Base-by-base conservation (phyloP, 2,888 invertebrate genomes). In the Ornithoptera priamus region DNA sequence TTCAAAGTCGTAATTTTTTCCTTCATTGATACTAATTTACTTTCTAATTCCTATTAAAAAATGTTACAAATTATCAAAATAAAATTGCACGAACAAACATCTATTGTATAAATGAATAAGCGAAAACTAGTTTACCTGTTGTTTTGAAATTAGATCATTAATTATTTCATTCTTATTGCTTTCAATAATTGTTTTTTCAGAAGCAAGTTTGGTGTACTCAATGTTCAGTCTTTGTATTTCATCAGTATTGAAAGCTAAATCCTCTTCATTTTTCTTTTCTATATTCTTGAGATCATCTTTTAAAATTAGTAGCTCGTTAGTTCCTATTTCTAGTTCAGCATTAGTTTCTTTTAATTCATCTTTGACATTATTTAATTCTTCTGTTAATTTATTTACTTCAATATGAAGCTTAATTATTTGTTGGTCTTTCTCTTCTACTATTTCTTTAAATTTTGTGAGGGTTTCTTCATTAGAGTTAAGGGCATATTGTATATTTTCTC, bases 401-500 rank as follows among this genome's bases (percentile, higher is more conserved):
- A 87, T 77, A 78, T 92, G 91, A 3, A 89, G 78, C 18, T 78
- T 71, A 72, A 87, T 85, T 53, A 88, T 84, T 81, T 85, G 82
- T 60, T 73, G 76, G 73, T 89, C 88, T 79, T 89, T 90, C 66
- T 86, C 87, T n/a, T 78, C 69, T 36, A 86, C 73, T 76, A 84
- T 77, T 71, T 73, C 76, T 76, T 87, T 86, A 36, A 87, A 81
- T 75, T 80, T 83, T 57, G 73, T 75, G n/a, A 88, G 83, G 1
- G 85, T 80, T 77, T 86, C 86, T 71, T 88, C 84, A 75, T 87
- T 88, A 66, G 78, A 80, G 20, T 82, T 81, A 8, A 80, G 79
- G 1, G 87, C 77, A 79, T 87, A 86, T 77, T 92, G 87, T 64
- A 94, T 72, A 68, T 87, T 85, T 72, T 93, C 89, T 73, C 90